Percentiles rank a stretch among this genome's conserved stretches.
These are phyloP conservation scores for Drosophila longiperda DNA, from an alignment of 2,888 invertebrate genomes.

Conservation along the genomic window DNA sequence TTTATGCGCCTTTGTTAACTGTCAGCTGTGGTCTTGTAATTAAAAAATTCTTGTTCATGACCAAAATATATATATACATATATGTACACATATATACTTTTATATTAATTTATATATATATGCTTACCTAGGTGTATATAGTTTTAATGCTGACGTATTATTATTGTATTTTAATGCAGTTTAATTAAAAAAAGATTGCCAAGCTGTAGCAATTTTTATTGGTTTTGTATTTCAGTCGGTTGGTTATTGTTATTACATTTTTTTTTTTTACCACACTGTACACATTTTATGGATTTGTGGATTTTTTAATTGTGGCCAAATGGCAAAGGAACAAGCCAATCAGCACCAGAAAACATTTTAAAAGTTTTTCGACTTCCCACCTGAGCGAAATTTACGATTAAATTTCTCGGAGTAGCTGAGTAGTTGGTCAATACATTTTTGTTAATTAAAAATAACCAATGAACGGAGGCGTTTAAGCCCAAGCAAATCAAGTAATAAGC, in stretches of 20 bases:
- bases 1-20: conserved; percentile 30
- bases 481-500: not conserved
- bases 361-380: conserved; percentile 1
- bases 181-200: conserved; percentile 66
- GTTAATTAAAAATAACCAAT: not conserved
- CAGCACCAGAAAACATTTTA: conserved; percentile 9
- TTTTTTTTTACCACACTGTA: conserved; percentile 25
- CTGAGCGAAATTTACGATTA: not conserved
- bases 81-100: conserved; percentile 22
- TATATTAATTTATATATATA: conserved; percentile 6
- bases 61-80: conserved; percentile 12
- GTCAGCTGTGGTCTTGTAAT: conserved; percentile 55
- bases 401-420: not conserved
- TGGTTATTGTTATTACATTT: not conserved
- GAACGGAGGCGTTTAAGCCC: not conserved
- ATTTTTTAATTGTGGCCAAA: conserved; percentile 55
- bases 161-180: conserved; percentile 53
- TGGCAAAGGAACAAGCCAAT: conserved; percentile 9
- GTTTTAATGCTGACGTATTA: conserved; percentile 25
- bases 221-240: conserved; percentile 4
- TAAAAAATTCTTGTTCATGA: conserved; percentile 48
- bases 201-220: conserved; percentile 44
- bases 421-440: not conserved
- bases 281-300: conserved; percentile 65
- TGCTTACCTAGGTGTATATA: conserved; percentile 7